phyloP scores from a whole-genome alignment of 2,888 invertebrate species.

The Drosophila siamana region DNA sequence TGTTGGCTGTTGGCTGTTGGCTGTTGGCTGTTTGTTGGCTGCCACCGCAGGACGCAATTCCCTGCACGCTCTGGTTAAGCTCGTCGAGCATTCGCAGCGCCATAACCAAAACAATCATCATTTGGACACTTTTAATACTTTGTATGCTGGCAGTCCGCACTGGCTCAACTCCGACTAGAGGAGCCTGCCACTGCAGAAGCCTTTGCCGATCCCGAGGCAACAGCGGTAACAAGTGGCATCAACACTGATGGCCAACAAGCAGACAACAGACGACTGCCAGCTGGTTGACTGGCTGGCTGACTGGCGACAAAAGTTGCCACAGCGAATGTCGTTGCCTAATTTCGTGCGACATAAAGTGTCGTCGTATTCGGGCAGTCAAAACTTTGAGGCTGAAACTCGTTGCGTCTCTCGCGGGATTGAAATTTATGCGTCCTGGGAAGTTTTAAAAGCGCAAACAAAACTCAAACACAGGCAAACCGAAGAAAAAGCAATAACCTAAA shows the following conservation, averaged over 20 bases:
- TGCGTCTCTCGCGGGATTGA: slow-evolving; percentile 71
- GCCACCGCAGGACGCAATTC: slow-evolving; percentile 58
- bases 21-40: slow-evolving; percentile 20
- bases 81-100: slow-evolving; percentile 53
- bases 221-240: slow-evolving; percentile 65
- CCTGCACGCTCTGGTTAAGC: slow-evolving; percentile 58
- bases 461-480: slow-evolving; percentile 16
- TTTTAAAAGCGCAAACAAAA: slow-evolving; percentile 59
- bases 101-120: slow-evolving; percentile 84
- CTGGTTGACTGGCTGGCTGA: too few species aligned
- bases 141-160: slow-evolving; percentile 51
- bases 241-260: slow-evolving; percentile 51
- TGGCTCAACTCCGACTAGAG: slow-evolving; percentile 15
- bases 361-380: slow-evolving; percentile 53
- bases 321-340: slow-evolving; percentile 67
- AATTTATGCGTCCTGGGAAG: slow-evolving; percentile 71
- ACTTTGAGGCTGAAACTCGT: slow-evolving; percentile 61
- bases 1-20: slow-evolving; percentile 13
- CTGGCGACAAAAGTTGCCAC: slow-evolving; percentile 28
- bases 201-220: slow-evolving; percentile 55
- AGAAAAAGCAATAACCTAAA: slow-evolving; percentile 46
- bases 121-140: slow-evolving; percentile 84
- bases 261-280: slow-evolving; percentile 26
- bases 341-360: slow-evolving; percentile 75
- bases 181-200: slow-evolving; percentile 35